These are phyloP conservation scores for Helleia helle DNA, from an alignment of 2,888 invertebrate species.

Conservation along the genomic window DNA sequence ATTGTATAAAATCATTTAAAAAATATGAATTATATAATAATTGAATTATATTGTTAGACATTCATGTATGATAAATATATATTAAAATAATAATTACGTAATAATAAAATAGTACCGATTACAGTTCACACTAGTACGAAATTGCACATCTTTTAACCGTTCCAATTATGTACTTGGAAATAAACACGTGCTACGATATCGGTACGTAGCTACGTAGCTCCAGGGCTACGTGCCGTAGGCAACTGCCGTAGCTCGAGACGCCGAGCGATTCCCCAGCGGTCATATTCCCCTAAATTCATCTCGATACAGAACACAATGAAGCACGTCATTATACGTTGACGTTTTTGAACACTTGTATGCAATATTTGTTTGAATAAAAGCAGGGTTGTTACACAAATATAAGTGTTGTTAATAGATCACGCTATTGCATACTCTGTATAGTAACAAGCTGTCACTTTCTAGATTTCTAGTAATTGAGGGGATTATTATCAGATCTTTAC, in stretches of 20 bases:
- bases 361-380: not conserved
- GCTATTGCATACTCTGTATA: constrained; percentile 9
- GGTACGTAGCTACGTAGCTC: constrained; percentile 47
- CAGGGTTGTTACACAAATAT: constrained; percentile 12
- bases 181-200: constrained; percentile 40
- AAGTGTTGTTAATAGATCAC: not conserved
- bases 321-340: not conserved
- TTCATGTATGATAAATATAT: too few species aligned
- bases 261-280: constrained; percentile 38
- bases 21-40: too few species aligned
- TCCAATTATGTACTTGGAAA: constrained; percentile 9
- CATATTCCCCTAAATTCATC: constrained; percentile 21
- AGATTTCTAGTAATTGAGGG: constrained; percentile 30
- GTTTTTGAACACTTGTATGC: not conserved
- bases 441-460: constrained; percentile 26
- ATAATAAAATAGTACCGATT: too few species aligned
- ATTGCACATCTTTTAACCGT: too few species aligned
- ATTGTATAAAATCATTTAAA: too few species aligned
- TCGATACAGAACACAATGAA: not conserved
- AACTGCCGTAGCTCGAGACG: constrained; percentile 52
- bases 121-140: too few species aligned
- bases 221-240: constrained; percentile 52
- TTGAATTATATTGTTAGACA: too few species aligned
- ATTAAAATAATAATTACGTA: too few species aligned
- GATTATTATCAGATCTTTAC: constrained; percentile 21